A percentile compares a stretch with the other conserved stretches of the same genome.
Evolutionary conservation across 2,113 vertebrate genomes (phyloP).

Genomic region (Atherinomorus stipes): DNA sequence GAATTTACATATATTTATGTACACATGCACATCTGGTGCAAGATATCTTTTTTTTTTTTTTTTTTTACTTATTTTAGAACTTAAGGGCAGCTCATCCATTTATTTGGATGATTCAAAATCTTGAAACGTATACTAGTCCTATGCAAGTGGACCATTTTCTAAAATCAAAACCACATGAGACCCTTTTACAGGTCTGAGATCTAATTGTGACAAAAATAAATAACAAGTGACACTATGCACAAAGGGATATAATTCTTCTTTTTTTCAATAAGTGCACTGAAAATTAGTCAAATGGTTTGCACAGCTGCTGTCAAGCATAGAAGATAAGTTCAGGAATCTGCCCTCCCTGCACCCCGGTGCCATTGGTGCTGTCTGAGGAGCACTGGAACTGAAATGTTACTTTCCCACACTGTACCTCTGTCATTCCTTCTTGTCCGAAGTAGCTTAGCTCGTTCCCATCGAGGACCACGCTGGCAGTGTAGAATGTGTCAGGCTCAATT

Average conservation of each 20-base stretch:
- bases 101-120: slow-evolving; percentile 30
- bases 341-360: slow-evolving; percentile 96
- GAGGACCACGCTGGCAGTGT: slow-evolving; percentile 95
- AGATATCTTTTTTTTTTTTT: slow-evolving; percentile 37
- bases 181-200: slow-evolving; percentile 31
- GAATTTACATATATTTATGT: slow-evolving; percentile 78
- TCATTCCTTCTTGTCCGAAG: slow-evolving; percentile 98
- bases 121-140: slow-evolving; percentile 47
- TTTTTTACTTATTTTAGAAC: slow-evolving; percentile 27
- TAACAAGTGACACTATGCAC: slow-evolving; percentile 55
- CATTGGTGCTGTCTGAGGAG: slow-evolving; percentile 97
- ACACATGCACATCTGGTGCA: slow-evolving; percentile 68
- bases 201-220: slow-evolving; percentile 68
- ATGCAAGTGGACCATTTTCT: slow-evolving; percentile 48
- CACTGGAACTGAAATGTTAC: slow-evolving; percentile 99
- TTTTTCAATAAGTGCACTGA: slow-evolving; percentile 47
- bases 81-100: slow-evolving; percentile 12
- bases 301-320: slow-evolving; percentile 87
- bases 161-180: slow-evolving; percentile 49
- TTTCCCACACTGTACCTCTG: slow-evolving; percentile 97
- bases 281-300: slow-evolving; percentile 19
- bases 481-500: slow-evolving; percentile 97
- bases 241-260: slow-evolving; percentile 45
- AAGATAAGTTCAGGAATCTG: slow-evolving; percentile 98
- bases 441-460: slow-evolving; percentile 97